Evolutionary conservation across 2,888 invertebrate genomes (phyloP), one percentile per base, ranked within the genome.

Genomic region (Ischnus inquisitorius): DNA sequence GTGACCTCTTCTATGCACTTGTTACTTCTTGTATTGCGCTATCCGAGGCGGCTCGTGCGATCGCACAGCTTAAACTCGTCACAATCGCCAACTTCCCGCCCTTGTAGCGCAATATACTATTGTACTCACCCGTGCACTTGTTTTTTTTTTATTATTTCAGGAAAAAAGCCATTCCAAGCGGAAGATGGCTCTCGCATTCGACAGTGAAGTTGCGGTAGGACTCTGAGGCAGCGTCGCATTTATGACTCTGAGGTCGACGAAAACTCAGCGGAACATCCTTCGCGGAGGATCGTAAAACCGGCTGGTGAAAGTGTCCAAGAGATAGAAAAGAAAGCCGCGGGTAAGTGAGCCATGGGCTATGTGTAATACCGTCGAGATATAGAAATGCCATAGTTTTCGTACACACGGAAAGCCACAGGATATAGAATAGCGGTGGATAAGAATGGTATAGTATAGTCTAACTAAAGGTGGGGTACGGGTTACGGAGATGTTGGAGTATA

Each of bases 391-490:
- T 79, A 71, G 75, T 54, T 79, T 74, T 64, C 68, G 69, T 54
- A 62, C 51, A 34, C 19, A 51, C n/a, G n/a, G 19, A 67, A 39
- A 76, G 54, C 10, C 65, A 69, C 65, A 75, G 64, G 57, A 57
- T 34, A 46, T 79, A 60, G 82, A 77, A 79, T 60, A 80, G 69
- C 69, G 60, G n/a, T 69, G 78, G 75, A 51, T 80, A 72, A 78
- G 74, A 62, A 62, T 57, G 46, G 79, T 74, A 28, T 64, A 69
- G 62, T 77, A 80, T 78, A 71, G 71, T 54, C 22, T 74, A 69
- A 83, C 78, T 74, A 67, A 83, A 76, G 84, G 85, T 78, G 86
- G 78, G 85, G 89, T 86, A 87, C 84, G 88, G 88, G 89, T 86
- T 87, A 86, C 86, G 79, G 84, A 85, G 51, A 68, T 79, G 79